A percentile compares a stretch with the other conserved stretches of the same genome.
phyloP scores from a whole-genome alignment of 2,113 vertebrate genomes.

The Protobothrops flavoviridis region DNA sequence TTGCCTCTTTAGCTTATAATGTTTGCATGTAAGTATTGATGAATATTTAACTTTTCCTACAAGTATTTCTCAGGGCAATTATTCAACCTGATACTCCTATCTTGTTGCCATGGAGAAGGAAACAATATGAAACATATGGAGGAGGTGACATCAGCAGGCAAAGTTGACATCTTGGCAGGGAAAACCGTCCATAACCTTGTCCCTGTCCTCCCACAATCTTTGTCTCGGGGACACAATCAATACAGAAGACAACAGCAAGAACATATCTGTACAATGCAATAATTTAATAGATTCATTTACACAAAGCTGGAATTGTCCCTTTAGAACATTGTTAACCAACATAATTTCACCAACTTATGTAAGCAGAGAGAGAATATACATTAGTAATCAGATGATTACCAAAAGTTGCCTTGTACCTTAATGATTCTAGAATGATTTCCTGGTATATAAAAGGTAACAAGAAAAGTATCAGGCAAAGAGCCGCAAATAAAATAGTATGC shows the following conservation, averaged over 20 bases:
- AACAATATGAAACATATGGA: not conserved
- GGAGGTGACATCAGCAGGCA: not conserved
- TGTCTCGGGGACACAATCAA: not conserved
- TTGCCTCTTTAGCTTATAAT: not conserved
- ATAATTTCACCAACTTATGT: not conserved
- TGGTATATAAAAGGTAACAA: not conserved
- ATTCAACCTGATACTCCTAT: not conserved
- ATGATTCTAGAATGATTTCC: not conserved
- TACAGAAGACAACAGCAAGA: not conserved
- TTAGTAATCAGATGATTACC: not conserved
- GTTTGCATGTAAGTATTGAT: not conserved
- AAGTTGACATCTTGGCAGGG: not conserved
- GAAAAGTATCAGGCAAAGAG: not conserved
- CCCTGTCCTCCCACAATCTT: not conserved
- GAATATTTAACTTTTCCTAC: not conserved
- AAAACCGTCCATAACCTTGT: not conserved
- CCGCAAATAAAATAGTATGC: not conserved
- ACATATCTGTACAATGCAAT: not conserved
- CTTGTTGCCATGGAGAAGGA: not conserved
- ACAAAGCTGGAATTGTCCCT: not conserved
- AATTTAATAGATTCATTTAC: not conserved
- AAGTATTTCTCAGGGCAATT: not conserved
- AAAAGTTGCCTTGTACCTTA: not conserved
- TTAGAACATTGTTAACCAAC: not conserved
- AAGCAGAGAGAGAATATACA: not conserved